phyloP scores from a whole-genome alignment of 2,797 vertebrate genomes.

The Arctocebus calabarensis region DNA sequence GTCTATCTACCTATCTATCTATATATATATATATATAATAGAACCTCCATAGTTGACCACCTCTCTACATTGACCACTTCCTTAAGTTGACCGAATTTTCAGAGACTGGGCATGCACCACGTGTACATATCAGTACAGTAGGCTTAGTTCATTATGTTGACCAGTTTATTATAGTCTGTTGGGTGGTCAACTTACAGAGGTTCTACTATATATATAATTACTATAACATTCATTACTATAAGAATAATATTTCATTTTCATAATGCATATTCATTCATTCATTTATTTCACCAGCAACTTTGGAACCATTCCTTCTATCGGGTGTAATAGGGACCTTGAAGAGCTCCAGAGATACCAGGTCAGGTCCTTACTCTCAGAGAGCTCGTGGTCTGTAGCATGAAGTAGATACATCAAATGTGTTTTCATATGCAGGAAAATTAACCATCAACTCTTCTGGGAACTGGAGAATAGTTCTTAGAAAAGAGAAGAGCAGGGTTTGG shows the following conservation, averaged over 20 bases:
- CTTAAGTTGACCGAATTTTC: too few species aligned
- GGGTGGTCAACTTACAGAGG: too few species aligned
- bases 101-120: too few species aligned
- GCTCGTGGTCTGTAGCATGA: neutral
- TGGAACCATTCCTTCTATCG: neutral
- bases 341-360: neutral
- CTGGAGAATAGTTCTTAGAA: neutral
- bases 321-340: neutral
- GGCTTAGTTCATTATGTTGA: too few species aligned
- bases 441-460: neutral
- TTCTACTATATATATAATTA: neutral
- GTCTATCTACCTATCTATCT: too few species aligned
- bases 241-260: neutral
- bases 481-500: neutral
- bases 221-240: slow-evolving; percentile 9
- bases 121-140: too few species aligned
- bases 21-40: too few species aligned
- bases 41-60: too few species aligned
- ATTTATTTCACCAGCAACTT: slow-evolving; percentile 9
- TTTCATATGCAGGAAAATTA: neutral
- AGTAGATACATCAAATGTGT: neutral
- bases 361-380: slow-evolving; percentile 1
- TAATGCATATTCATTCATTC: neutral
- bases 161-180: too few species aligned
- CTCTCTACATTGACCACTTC: too few species aligned